Evolutionary conservation across 1,140 invertebrate genomes (phyloP), one percentile per base, ranked within the genome.

Genomic region (Drosophila seguyi): DNA sequence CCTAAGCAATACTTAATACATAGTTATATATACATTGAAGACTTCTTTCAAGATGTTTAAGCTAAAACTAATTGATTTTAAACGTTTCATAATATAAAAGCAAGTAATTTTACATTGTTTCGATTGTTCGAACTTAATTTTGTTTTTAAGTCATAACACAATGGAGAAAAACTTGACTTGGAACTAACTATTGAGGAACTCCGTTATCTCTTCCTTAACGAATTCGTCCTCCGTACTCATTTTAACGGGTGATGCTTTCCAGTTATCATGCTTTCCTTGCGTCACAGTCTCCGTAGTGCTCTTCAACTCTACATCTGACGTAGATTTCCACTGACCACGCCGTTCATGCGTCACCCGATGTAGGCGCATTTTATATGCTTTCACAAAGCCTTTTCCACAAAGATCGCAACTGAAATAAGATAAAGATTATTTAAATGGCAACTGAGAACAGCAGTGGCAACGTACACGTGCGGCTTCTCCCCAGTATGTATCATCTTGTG

Each of bases 401-500:
- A 87, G 48, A 67, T 87, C 83, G 18, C 87, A 91, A 6, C 86
- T 90, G 13, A 1, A 67, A 62, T 7, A 18, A 8, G 27, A 4
- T 18, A 2, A 8, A 13, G 0, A 18, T 22, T 27, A n/a, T 14
- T 10, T 36, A 18, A 5, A 27, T 25, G 16, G 7, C 1, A 8
- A 10, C 13, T 5, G 14, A 20, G 4, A 14, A 6, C 6, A 0
- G 5, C 13, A 8, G 8, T 36, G 34, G 4, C 4, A 25, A 69
- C 86, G 75, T 80, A 90, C 86, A 81, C 75, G 39, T 90, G 86
- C 1, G 86, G 86, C 39, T 90, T 90, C 59, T 90, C 86, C 8
- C 86, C 86, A 4, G 86, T 90, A 27, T 90, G 86, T 31, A 82
- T 90, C 86, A 90, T 90, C 36, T 94, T 93, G 72, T 95, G 95